A percentile compares a stretch with the other conserved stretches of the same genome.
phyloP scores from a whole-genome alignment of 2,113 vertebrate genomes.

The Candoia aspera region DNA sequence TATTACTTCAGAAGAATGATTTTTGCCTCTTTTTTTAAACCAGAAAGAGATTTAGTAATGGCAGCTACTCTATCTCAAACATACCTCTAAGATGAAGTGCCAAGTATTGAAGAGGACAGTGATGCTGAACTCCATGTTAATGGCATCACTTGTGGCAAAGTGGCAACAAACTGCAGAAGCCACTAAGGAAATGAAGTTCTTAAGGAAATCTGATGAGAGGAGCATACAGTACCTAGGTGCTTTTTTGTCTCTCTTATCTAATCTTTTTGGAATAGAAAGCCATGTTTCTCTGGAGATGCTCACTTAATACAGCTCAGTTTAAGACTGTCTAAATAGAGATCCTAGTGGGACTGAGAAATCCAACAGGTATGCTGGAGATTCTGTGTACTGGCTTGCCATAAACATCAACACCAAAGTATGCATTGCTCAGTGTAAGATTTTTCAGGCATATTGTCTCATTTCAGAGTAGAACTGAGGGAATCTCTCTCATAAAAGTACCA shows the following conservation, averaged over 20 bases:
- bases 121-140: not conserved
- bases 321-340: not conserved
- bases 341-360: not conserved
- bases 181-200: not conserved
- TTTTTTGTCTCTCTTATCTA: not conserved
- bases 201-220: not conserved
- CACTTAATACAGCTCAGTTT: not conserved
- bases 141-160: not conserved
- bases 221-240: not conserved
- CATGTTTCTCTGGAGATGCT: not conserved
- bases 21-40: not conserved
- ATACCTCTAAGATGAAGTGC: not conserved
- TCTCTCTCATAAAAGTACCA: not conserved
- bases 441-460: not conserved
- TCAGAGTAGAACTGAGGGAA: no score
- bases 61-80: not conserved
- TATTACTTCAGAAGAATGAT: not conserved
- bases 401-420: not conserved
- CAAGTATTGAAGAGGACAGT: not conserved
- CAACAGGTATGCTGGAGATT: not conserved
- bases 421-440: not conserved
- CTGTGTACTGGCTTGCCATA: no score
- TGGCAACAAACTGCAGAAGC: not conserved
- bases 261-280: not conserved
- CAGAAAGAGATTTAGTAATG: no score